Percentiles rank a stretch among this genome's conserved stretches.
phyloP scores from a whole-genome alignment of 2,113 vertebrate species.

The Callithrix jacchus region DNA sequence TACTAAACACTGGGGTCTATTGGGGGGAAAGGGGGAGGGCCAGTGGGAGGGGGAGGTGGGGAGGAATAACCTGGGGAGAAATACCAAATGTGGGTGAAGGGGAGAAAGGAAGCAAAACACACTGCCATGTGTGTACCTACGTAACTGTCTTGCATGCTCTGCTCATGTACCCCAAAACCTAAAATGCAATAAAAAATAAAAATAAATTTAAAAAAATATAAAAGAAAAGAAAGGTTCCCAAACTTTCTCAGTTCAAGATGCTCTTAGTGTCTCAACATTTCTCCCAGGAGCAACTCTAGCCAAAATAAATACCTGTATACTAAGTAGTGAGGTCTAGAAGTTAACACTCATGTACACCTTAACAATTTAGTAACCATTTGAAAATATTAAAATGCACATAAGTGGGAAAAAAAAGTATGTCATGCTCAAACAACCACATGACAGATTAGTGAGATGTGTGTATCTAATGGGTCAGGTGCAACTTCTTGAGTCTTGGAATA shows the following conservation, averaged over 20 bases:
- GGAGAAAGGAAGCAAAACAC: no score
- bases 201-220: no score
- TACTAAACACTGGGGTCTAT: no score
- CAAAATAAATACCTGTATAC: background rate
- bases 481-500: background rate
- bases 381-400: background rate
- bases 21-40: no score
- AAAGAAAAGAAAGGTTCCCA: background rate
- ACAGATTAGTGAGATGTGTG: background rate
- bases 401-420: background rate
- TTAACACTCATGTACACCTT: background rate
- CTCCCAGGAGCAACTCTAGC: background rate
- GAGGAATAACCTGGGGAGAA: no score
- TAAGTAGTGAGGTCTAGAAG: background rate
- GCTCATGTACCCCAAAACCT: no score
- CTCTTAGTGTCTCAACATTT: background rate
- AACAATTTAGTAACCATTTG: background rate
- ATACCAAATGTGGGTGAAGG: no score
- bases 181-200: no score
- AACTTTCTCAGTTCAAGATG: background rate
- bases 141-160: no score
- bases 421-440: background rate
- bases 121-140: no score
- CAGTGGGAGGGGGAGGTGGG: no score
- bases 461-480: background rate